Evolutionary conservation across 2,888 invertebrate species (phyloP).

Genomic region (Lomographa bimaculata): DNA sequence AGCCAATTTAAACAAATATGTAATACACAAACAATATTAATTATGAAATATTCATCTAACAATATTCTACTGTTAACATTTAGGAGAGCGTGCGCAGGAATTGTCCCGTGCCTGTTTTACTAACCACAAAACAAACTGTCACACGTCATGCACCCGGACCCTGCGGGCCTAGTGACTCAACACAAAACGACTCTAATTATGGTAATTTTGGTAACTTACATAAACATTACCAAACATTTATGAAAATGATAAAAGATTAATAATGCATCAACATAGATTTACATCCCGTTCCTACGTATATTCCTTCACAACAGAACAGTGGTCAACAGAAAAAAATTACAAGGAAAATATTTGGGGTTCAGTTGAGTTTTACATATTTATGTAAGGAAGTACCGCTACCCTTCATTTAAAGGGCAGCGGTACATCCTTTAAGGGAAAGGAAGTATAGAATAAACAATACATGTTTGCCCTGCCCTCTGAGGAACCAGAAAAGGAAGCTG

Average conservation of each 20-base stretch:
- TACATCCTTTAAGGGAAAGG: constrained; percentile 22
- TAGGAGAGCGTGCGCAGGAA: too few species aligned
- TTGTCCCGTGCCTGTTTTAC: too few species aligned
- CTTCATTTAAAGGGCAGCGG: constrained; percentile 23
- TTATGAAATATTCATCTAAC: too few species aligned
- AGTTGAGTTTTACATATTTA: constrained; percentile 30
- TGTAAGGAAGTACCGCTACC: too few species aligned
- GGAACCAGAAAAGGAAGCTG: constrained; percentile 34
- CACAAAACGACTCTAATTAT: too few species aligned
- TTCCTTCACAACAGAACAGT: constrained; percentile 18
- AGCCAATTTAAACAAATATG: too few species aligned
- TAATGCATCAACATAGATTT: background rate
- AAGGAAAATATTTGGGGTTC: constrained; percentile 26
- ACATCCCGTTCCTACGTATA: constrained; percentile 6
- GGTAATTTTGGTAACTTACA: too few species aligned
- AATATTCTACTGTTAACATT: too few species aligned
- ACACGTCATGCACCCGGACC: too few species aligned
- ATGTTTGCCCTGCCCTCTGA: constrained; percentile 27
- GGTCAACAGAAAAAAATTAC: constrained; percentile 15
- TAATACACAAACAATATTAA: too few species aligned
- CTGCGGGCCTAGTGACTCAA: too few species aligned
- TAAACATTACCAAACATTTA: background rate
- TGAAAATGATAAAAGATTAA: background rate
- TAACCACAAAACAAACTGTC: too few species aligned
- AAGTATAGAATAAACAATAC: constrained; percentile 30